Conservation (phyloP, 2,888 invertebrate species). For the Bugulina stolonifera region DNA sequence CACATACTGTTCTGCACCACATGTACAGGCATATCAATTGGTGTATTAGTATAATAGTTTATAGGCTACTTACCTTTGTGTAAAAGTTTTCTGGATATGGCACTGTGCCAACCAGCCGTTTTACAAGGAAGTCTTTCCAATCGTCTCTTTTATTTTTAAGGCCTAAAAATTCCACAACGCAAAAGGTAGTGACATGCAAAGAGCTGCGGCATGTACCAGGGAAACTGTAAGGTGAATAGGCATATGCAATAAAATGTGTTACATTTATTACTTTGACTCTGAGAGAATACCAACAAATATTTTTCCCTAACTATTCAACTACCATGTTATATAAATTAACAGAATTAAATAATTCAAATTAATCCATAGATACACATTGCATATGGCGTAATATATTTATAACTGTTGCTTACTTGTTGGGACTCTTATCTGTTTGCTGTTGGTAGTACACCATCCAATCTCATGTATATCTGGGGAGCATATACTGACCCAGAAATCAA, state of each 20-base stretch:
- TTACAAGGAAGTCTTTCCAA: constrained; percentile 91
- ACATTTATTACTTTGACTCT: no score
- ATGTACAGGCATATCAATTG: no score
- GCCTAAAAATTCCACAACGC: constrained; percentile 51
- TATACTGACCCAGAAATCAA: constrained; percentile 94
- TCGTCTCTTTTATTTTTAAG: constrained; percentile 88
- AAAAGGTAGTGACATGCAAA: background rate
- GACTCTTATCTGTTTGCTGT: constrained; percentile 84
- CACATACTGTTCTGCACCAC: no score
- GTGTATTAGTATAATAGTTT: no score
- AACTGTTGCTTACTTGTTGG: constrained; percentile 64
- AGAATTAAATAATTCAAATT: no score
- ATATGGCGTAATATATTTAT: background rate
- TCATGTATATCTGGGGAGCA: constrained; percentile 91
- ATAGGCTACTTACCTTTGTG: constrained; percentile 69
- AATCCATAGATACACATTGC: background rate
- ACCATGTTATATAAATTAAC: no score
- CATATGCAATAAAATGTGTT: no score
- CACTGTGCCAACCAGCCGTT: constrained; percentile 85
- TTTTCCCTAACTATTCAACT: no score
- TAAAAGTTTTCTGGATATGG: constrained; percentile 89
- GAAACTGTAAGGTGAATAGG: no score
- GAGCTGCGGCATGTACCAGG: no score
- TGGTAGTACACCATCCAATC: constrained; percentile 94
- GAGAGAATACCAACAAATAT: no score